Evolutionary conservation across 2,888 invertebrate genomes (phyloP), one percentile per base, ranked within the genome.

Genomic region (Drosophila subquinaria): DNA sequence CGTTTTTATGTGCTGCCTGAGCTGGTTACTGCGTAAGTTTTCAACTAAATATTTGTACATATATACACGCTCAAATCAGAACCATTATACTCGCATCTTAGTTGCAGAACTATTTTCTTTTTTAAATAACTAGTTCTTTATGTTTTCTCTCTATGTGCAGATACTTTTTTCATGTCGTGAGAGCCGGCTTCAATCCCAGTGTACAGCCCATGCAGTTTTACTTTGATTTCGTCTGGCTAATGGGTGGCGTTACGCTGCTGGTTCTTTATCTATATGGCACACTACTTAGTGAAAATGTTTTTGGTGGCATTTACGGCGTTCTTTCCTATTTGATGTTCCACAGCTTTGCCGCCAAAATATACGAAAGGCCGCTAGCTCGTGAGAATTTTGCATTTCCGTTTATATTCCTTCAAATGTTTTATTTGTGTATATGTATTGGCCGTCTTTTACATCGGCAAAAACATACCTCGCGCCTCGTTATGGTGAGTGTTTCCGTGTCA

Each of bases 371-470:
- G 0, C 96, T 97, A 43, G 94, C 97, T 51, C 93, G 98, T 27
- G 98, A 98, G 92, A 97, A 96, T 90, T 96, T 97, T 90, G 97
- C 96, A 0, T 96, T 96, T 88, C 98, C 98, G 0, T 94, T 97
- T 43, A 94, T 97, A 73, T 93, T 97, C 15, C 93, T 95, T 60
- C 97, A 98, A 91, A 95, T 96, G 93, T 95, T 95, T 84, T 93
- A 95, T 30, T 93, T 97, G 0, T 94, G 94, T 33, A 71, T 94
- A 33, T 95, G 95, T 63, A 93, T 95, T 48, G 91, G 94, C 10
- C 89, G 89, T 10, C 82, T 89, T 9, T 79, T 89, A 27, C 84
- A 89, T 45, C 81, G 76, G 79, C 88, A 83, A 33, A 82, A 82
- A 45, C 73, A 88, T 36, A 77, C 69, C 3, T 89, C 93, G 4